phyloP scores from a whole-genome alignment of 2,113 vertebrate species.

The Saccopteryx bilineata region DNA sequence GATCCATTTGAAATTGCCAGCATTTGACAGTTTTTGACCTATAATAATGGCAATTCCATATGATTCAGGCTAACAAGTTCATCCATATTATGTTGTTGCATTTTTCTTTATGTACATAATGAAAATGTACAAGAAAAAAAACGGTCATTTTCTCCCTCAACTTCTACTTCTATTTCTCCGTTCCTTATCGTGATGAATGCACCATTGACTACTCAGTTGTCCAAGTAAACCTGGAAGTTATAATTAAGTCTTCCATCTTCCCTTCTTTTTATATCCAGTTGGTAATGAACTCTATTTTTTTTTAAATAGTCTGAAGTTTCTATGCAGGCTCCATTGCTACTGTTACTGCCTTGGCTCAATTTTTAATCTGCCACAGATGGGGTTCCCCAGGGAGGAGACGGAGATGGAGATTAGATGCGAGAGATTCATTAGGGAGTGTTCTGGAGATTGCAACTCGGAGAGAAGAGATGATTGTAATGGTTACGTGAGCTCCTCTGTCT shows the following conservation, averaged over 20 bases:
- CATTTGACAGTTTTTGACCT: constrained; percentile 73
- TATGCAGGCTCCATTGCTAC: background rate
- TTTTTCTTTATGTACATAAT: constrained; percentile 58
- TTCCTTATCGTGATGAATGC: constrained; percentile 16
- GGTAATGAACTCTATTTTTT: constrained; percentile 21
- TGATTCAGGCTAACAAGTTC: constrained; percentile 59
- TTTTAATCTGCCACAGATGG: background rate
- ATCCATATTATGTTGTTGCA: constrained; percentile 24
- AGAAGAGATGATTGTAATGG: background rate
- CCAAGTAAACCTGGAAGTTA: constrained; percentile 24
- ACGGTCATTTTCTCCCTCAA: constrained; percentile 20
- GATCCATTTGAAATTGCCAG: constrained; percentile 56
- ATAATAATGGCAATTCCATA: constrained; percentile 55
- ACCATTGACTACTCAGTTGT: constrained; percentile 13
- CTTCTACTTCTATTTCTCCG: constrained; percentile 4
- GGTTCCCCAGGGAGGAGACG: background rate
- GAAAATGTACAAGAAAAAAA: constrained; percentile 51
- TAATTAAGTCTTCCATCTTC: constrained; percentile 39
- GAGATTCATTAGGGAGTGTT: background rate
- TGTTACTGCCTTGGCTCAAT: background rate
- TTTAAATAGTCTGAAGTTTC: constrained; percentile 6
- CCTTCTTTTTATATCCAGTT: constrained; percentile 35
- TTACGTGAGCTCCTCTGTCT: background rate
- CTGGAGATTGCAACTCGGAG: background rate
- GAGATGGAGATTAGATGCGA: background rate